phyloP scores from a whole-genome alignment of 2,888 invertebrate genomes.

The Polydrusus cervinus region DNA sequence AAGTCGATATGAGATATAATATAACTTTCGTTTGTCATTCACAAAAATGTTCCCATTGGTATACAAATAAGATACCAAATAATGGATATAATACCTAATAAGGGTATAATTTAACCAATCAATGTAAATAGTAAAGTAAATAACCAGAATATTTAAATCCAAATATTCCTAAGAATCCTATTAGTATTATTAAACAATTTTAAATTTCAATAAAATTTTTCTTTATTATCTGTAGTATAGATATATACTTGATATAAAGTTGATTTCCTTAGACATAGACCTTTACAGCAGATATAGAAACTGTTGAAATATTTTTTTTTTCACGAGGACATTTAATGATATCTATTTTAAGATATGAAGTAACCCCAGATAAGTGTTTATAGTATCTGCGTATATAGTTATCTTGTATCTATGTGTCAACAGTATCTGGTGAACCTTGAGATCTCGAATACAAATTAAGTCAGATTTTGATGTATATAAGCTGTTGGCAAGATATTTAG shows the following conservation, averaged over 20 bases:
- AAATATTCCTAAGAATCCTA: no score
- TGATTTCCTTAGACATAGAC: neutral
- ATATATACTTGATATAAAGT: no score
- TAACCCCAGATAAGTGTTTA: conserved; percentile 23
- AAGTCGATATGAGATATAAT: no score
- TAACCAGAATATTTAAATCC: no score
- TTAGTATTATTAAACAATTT: neutral
- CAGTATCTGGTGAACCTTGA: conserved; percentile 18
- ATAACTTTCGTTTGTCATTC: no score
- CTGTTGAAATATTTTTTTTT: neutral
- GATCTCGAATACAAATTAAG: neutral
- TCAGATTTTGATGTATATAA: neutral
- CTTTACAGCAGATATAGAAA: neutral
- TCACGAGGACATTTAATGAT: neutral
- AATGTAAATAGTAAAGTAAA: no score
- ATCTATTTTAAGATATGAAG: conserved; percentile 31
- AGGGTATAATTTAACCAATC: no score
- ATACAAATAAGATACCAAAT: no score
- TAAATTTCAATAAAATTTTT: neutral
- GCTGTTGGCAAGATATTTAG: neutral
- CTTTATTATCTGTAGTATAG: neutral
- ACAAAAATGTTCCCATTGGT: no score
- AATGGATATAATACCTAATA: no score
- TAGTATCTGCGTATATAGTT: conserved; percentile 19
- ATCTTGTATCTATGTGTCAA: conserved; percentile 20